Evolutionary conservation across 2,888 invertebrate genomes (phyloP).

Genomic region (Ditylenchus weischeri): DNA sequence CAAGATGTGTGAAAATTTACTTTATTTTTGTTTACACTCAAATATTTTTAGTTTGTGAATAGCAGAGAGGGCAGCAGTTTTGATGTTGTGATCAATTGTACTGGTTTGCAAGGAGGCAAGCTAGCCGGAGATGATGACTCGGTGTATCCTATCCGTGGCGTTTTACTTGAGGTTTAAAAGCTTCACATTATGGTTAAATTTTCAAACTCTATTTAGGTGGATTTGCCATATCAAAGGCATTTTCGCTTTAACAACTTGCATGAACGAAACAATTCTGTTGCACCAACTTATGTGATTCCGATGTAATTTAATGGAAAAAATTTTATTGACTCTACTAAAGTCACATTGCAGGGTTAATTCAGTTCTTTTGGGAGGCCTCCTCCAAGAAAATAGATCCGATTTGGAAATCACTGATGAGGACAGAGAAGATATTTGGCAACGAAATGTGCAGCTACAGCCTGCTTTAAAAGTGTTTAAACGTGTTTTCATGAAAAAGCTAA

Average conservation of each 20-base stretch:
- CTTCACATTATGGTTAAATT: background rate
- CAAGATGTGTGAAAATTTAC: constrained; percentile 32
- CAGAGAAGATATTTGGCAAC: constrained; percentile 40
- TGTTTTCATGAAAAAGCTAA: background rate
- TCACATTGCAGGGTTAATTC: constrained; percentile 1
- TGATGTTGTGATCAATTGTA: constrained; percentile 62
- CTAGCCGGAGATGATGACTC: constrained; percentile 59
- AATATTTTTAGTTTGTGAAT: constrained; percentile 20
- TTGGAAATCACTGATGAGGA: constrained; percentile 45
- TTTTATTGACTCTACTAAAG: background rate
- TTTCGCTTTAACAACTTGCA: background rate
- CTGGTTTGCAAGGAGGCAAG: constrained; percentile 59
- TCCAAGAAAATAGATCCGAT: constrained; percentile 39
- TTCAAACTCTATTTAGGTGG: background rate
- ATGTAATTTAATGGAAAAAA: background rate
- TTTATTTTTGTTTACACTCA: background rate
- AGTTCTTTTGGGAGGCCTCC: constrained; percentile 43
- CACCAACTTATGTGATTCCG: constrained; percentile 11
- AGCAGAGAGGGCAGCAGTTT: constrained; percentile 45
- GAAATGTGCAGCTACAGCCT: constrained; percentile 43
- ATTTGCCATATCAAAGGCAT: background rate
- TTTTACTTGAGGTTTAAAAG: constrained; percentile 39
- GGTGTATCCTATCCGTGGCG: constrained; percentile 51
- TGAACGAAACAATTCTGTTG: background rate
- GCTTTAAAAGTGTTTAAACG: constrained; percentile 35